A percentile compares a stretch with the other conserved stretches of the same genome.
Conservation (phyloP, 2,797 vertebrate genomes). For the Melanotaenia parkinsoni region DNA sequence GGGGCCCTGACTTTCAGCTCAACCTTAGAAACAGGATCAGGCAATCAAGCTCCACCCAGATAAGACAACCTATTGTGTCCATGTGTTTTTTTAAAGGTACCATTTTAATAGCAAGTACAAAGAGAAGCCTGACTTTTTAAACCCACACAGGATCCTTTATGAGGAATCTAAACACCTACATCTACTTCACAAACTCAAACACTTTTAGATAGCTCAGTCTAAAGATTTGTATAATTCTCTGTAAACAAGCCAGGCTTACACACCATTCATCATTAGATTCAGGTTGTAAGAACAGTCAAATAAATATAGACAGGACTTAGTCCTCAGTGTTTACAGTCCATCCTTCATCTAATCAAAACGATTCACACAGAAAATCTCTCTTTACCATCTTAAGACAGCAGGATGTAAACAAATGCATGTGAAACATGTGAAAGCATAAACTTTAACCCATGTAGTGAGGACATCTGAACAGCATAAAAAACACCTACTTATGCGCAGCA, state of each 20-base stretch:
- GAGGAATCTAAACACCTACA: not conserved
- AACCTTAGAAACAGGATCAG: slow-evolving; percentile 12
- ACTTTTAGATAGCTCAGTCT: slow-evolving; percentile 6
- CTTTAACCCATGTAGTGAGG: not conserved
- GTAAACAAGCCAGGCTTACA: not conserved
- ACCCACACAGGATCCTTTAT: not conserved
- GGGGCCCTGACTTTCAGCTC: slow-evolving; percentile 26
- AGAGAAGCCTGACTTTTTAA: slow-evolving; percentile 11
- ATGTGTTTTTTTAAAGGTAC: slow-evolving; percentile 13
- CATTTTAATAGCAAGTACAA: slow-evolving; percentile 28
- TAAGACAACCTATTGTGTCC: slow-evolving; percentile 7
- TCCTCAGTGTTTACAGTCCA: slow-evolving; percentile 7
- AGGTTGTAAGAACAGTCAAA: slow-evolving; percentile 25
- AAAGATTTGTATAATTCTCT: slow-evolving; percentile 17
- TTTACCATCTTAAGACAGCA: slow-evolving; percentile 18
- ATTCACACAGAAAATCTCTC: slow-evolving; percentile 39
- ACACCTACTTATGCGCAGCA: not conserved
- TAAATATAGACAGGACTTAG: slow-evolving; percentile 34
- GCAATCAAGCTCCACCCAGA: slow-evolving; percentile 31
- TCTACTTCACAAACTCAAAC: not conserved
- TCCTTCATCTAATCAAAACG: slow-evolving; percentile 23
- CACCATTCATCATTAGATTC: slow-evolving; percentile 20
- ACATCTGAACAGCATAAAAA: not conserved
- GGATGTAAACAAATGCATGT: slow-evolving; percentile 8
- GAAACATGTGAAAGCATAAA: not conserved